Percentiles rank a stretch among this genome's conserved stretches.
Conservation (phyloP, 2,888 invertebrate genomes). For the Tachina lurida region DNA sequence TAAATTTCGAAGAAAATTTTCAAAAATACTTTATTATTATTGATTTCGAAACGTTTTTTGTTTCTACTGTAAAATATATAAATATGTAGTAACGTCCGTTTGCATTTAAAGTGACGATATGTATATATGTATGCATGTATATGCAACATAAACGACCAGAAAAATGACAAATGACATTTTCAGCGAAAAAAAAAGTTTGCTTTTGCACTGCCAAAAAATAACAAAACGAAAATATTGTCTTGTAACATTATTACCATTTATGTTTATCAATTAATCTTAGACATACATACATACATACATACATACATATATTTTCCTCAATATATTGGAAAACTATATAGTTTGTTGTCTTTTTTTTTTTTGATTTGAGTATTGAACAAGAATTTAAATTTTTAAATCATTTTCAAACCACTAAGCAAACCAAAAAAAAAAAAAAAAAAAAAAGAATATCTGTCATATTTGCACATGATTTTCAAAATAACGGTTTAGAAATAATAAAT, state of each 20-base stretch:
- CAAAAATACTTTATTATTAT: no score
- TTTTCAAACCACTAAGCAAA: slow-evolving; percentile 35
- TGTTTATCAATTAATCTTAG: slow-evolving; percentile 66
- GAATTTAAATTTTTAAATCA: slow-evolving; percentile 53
- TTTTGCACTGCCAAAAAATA: slow-evolving; percentile 46
- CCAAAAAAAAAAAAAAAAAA: slow-evolving; percentile 12
- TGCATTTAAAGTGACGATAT: no score
- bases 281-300: slow-evolving; percentile 8
- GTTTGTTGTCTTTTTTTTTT: slow-evolving; percentile 17
- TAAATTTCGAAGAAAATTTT: no score
- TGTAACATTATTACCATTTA: slow-evolving; percentile 68
- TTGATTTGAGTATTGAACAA: slow-evolving; percentile 20
- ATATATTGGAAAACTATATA: slow-evolving; percentile 10
- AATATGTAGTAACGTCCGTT: no score
- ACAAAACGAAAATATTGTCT: slow-evolving; percentile 57
- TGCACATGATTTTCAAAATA: slow-evolving; percentile 69
- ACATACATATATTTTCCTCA: background rate
- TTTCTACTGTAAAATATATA: no score
- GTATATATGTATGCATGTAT: no score
- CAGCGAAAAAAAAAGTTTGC: slow-evolving; percentile 37
- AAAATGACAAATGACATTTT: slow-evolving; percentile 71
- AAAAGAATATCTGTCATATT: slow-evolving; percentile 59
- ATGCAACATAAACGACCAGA: slow-evolving; percentile 8
- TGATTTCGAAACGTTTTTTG: no score
- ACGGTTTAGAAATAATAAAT: slow-evolving; percentile 31